Evolutionary conservation across 2,797 vertebrate species (phyloP).

Genomic region (Nothura maculosa): DNA sequence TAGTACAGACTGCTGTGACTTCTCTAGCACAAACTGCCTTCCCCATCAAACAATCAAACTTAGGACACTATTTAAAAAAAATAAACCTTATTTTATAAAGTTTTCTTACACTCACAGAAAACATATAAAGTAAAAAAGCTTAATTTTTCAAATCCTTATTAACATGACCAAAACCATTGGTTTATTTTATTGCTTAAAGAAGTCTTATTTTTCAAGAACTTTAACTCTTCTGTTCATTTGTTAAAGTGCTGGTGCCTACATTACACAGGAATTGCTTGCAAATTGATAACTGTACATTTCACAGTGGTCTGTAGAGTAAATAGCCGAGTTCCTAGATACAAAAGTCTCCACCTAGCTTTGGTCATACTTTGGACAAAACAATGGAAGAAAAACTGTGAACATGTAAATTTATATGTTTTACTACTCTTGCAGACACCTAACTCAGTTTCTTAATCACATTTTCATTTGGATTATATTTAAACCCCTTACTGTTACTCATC

Average conservation of each 20-base stretch:
- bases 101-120: neutral
- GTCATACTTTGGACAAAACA: neutral
- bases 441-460: neutral
- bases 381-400: neutral
- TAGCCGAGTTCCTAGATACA: neutral
- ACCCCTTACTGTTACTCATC: neutral
- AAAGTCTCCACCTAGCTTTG: neutral
- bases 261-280: neutral
- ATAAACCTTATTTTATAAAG: neutral
- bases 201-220: neutral
- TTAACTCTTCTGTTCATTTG: neutral
- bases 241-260: neutral
- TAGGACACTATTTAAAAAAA: neutral
- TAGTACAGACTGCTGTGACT: neutral
- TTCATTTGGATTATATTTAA: neutral
- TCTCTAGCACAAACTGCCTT: slow-evolving; percentile 8
- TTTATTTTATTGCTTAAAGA: neutral
- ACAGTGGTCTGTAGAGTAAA: neutral
- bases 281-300: neutral
- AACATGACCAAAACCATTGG: neutral
- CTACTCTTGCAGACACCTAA: neutral
- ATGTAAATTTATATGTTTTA: neutral
- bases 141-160: neutral
- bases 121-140: neutral
- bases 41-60: neutral